These are phyloP conservation scores for pig (Sus scrofa) DNA, from an alignment of 2,113 vertebrate species.

Conservation along the genomic window T2T-Sscrofa CM000817.6:136777501-136778000, in stretches of 20 bases:
- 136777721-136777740: not conserved
- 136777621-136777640: not conserved
- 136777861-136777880: not conserved
- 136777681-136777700: not conserved
- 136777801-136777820: not conserved
- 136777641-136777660: not conserved
- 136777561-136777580: conserved; percentile 65
- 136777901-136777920: not conserved
- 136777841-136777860: not conserved
- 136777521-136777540: conserved; percentile 62
- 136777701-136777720: not conserved
- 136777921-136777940: not conserved
- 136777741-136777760: not conserved
- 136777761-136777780: not conserved
- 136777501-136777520: conserved; percentile 40
- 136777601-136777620: conserved; percentile 16
- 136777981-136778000: not conserved
- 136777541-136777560: conserved; percentile 46
- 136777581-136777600: conserved; percentile 49
- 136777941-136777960: not conserved
- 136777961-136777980: not conserved
- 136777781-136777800: not conserved
- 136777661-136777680: not conserved
- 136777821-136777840: not conserved
- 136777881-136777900: not conserved